Evolutionary conservation across 2,888 invertebrate genomes (phyloP).

Genomic region (Drosophila fungiperda): DNA sequence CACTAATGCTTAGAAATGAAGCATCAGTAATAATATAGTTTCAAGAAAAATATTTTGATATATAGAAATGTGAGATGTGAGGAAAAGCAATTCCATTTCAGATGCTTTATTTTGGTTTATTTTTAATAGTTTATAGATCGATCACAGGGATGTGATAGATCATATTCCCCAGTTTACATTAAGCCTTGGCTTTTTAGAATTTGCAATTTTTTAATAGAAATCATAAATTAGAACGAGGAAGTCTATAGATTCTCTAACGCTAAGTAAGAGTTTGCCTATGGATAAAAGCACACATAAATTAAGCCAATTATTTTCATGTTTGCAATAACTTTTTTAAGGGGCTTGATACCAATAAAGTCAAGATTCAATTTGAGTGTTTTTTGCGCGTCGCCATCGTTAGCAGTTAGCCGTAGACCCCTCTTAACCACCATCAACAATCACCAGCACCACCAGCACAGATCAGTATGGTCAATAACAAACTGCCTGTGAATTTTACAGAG

Average conservation of each 20-base stretch:
- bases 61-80: neutral
- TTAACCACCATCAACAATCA: conserved; percentile 2
- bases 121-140: neutral
- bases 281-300: conserved; percentile 51
- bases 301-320: conserved; percentile 73
- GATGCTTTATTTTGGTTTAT: neutral
- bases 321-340: conserved; percentile 58
- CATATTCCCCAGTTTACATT: neutral
- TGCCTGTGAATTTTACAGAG: conserved; percentile 31
- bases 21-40: neutral
- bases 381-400: conserved; percentile 21
- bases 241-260: neutral
- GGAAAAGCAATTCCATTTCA: neutral
- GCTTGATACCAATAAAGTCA: conserved; percentile 69
- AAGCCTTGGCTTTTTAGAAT: neutral
- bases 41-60: neutral
- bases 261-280: conserved; percentile 45
- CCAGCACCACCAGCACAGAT: conserved; percentile 6
- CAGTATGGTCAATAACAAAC: conserved; percentile 30
- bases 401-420: conserved; percentile 18
- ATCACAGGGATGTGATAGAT: neutral
- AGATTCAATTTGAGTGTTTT: conserved; percentile 73
- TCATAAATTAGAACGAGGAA: conserved; percentile 25
- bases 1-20: neutral
- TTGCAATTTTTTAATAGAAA: conserved; percentile 19